Percentiles rank a stretch among this genome's conserved stretches.
These are phyloP conservation scores for Ctenicera cuprea DNA, from an alignment of 2,888 invertebrate species.

Conservation along the genomic window DNA sequence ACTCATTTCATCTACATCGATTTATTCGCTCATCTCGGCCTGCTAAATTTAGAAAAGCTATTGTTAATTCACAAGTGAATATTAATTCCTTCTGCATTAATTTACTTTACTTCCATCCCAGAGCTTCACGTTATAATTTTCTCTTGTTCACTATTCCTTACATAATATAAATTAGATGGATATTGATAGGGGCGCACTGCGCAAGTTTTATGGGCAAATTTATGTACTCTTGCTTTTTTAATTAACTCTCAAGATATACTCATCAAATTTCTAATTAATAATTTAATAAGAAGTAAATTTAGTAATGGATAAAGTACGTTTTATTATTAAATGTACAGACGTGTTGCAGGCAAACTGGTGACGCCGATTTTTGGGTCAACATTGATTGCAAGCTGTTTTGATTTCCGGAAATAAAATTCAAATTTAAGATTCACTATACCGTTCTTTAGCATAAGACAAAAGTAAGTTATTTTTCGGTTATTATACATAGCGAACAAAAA, in stretches of 20 bases:
- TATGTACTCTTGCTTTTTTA: not conserved
- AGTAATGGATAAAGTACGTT: too few relatives aligned
- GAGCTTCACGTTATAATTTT: slow-evolving; percentile 51
- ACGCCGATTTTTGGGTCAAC: too few relatives aligned
- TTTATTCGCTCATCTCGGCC: slow-evolving; percentile 45
- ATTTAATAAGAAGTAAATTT: too few relatives aligned
- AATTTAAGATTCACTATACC: too few relatives aligned
- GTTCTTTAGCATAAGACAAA: too few relatives aligned
- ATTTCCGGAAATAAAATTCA: too few relatives aligned
- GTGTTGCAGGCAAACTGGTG: too few relatives aligned
- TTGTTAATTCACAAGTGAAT: slow-evolving; percentile 52
- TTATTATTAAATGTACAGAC: too few relatives aligned
- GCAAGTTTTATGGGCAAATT: slow-evolving; percentile 25
- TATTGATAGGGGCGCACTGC: slow-evolving; percentile 43
- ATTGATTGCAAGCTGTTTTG: too few relatives aligned
- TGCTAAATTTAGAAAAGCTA: slow-evolving; percentile 48
- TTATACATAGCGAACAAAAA: too few relatives aligned
- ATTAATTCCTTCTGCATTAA: slow-evolving; percentile 52
- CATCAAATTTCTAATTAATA: too few relatives aligned
- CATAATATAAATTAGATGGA: slow-evolving; percentile 41
- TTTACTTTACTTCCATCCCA: slow-evolving; percentile 49
- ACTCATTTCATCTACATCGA: slow-evolving; percentile 41
- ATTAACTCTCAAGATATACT: not conserved
- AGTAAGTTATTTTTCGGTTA: too few relatives aligned
- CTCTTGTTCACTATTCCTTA: slow-evolving; percentile 35